Base-by-base conservation (phyloP, 2,797 vertebrate genomes). In the Cossypha polioptera region DNA sequence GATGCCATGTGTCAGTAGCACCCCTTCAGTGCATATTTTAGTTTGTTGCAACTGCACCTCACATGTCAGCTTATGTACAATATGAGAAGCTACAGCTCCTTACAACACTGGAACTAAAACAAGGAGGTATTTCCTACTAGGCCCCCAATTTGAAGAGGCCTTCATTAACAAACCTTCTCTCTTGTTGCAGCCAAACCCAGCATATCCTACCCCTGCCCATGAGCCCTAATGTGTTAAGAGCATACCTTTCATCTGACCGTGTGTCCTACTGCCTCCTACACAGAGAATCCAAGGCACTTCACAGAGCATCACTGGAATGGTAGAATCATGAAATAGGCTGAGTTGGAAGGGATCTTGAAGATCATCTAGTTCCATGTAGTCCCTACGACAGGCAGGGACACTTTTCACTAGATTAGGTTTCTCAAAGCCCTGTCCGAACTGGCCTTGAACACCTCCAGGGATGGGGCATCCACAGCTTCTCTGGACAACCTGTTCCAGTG, bases 111-210 rank as follows among this genome's bases (percentile, higher is more conserved):
- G 19, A 82, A 74, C 5, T 47, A 50, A 38, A 51, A 7, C 45
- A 89, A 54, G n/a, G 26, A 42, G 19, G 7, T n/a, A 33, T 86
- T 86, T 93, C 16, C 22, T 83, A 20, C n/a, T 47, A 33, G 45
- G 35, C 45, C 5, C 14, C 3, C 13, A 16, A 6, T 67, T 71
- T 78, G 59, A 73, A 72, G 55, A 77, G 22, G 45, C 15, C 24
- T 71, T 88, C 22, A 8, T 58, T 77, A 83, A 77, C 4, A 14
- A 3, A 16, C 3, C 4, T 0, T 0, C 8, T 3, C 3, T 47
- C 11, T 50, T 80, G 9, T n/a, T 76, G 28, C 35, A 69, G 36
- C 57, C 18, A 55, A 31, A 16, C 36, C 7, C 40, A 45, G 24
- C 16, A 42, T 5, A 28, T n/a, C 5, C 8, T 72, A 3, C 10